Conservation (phyloP, 2,113 vertebrate genomes). For the Eleginops maclovinus region DNA sequence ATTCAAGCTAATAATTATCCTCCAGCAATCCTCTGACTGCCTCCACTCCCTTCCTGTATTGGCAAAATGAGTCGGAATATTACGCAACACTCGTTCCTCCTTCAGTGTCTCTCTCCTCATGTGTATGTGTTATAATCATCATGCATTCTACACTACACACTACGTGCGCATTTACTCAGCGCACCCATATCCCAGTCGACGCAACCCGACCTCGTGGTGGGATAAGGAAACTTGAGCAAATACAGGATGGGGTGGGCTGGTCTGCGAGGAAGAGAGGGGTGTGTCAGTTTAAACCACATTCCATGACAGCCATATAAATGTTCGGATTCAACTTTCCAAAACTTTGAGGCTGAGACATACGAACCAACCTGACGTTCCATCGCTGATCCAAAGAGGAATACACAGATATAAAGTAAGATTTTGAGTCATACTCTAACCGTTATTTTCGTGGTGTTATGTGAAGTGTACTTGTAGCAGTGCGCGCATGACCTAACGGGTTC, state of each 20-base stretch:
- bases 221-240: not conserved
- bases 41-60: conserved; percentile 10
- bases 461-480: not conserved
- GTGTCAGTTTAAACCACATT: conserved; percentile 33
- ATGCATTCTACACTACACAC: not conserved
- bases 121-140: not conserved
- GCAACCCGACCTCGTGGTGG: not conserved
- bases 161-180: conserved; percentile 6
- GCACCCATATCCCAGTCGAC: not conserved
- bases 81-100: conserved; percentile 8
- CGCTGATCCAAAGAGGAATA: conserved; percentile 29
- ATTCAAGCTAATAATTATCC: not conserved
- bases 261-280: conserved; percentile 28
- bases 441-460: not conserved
- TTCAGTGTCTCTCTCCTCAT: not conserved
- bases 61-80: not conserved
- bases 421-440: not conserved
- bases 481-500: conserved; percentile 30
- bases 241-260: conserved; percentile 19
- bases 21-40: not conserved
- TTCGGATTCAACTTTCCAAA: conserved; percentile 38
- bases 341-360: conserved; percentile 18
- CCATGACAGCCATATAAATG: conserved; percentile 9
- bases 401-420: conserved; percentile 60
- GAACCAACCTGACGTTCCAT: conserved; percentile 16